phyloP scores from a whole-genome alignment of 2,888 invertebrate genomes.

The Cyclophora albipunctata region DNA sequence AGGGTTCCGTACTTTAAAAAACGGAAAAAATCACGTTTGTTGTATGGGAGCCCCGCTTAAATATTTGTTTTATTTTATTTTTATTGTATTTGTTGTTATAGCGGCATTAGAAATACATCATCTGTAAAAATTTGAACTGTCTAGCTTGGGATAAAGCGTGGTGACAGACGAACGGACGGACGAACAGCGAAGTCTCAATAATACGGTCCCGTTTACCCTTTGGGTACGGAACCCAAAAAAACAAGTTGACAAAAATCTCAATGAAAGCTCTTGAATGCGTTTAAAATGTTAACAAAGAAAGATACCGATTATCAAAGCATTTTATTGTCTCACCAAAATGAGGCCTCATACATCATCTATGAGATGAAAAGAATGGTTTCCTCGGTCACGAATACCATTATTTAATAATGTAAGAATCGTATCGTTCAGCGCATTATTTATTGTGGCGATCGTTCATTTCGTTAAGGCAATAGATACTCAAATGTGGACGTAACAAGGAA shows the following conservation, averaged over 20 bases:
- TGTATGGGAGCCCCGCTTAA: no score
- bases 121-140: no score
- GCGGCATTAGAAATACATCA: no score
- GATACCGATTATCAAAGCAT: constrained; percentile 25
- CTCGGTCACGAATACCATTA: constrained; percentile 45
- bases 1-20: no score
- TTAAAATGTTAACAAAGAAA: constrained; percentile 11
- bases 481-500: constrained; percentile 16
- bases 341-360: constrained; percentile 27
- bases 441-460: constrained; percentile 44
- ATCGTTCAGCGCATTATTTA: constrained; percentile 39
- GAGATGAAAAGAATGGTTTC: constrained; percentile 27
- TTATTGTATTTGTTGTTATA: no score
- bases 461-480: constrained; percentile 31
- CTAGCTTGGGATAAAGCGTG: no score
- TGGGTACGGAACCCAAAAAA: not conserved
- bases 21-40: no score
- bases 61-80: no score
- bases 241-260: constrained; percentile 12
- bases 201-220: no score
- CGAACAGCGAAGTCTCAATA: no score
- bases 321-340: constrained; percentile 31
- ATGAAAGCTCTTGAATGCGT: constrained; percentile 11
- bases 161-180: no score
- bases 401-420: constrained; percentile 40